Percentiles rank a stretch among this genome's conserved stretches.
Conservation (phyloP, 2,113 vertebrate species). For the cat (Felis catus) region F.catus_Fca126_mat1.0 CM031412.1:195664001-195664500, state of each 20-base stretch:
- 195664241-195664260: neutral
- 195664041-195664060: neutral
- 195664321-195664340: neutral
- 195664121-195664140: neutral
- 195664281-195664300: neutral
- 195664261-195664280: neutral
- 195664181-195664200: constrained; percentile 4
- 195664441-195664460: neutral
- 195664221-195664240: neutral
- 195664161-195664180: neutral
- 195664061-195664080: neutral
- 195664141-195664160: neutral
- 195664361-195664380: neutral
- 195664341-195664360: neutral
- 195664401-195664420: neutral
- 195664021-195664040: neutral
- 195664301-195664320: neutral
- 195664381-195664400: rapidly evolving
- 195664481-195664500: neutral
- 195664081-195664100: neutral
- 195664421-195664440: neutral
- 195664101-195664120: neutral
- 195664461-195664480: neutral
- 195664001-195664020: neutral
- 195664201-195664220: neutral